Percentiles rank a stretch among this genome's conserved stretches.
Conservation (phyloP, 2,113 vertebrate species). For the Hyla sarda region DNA sequence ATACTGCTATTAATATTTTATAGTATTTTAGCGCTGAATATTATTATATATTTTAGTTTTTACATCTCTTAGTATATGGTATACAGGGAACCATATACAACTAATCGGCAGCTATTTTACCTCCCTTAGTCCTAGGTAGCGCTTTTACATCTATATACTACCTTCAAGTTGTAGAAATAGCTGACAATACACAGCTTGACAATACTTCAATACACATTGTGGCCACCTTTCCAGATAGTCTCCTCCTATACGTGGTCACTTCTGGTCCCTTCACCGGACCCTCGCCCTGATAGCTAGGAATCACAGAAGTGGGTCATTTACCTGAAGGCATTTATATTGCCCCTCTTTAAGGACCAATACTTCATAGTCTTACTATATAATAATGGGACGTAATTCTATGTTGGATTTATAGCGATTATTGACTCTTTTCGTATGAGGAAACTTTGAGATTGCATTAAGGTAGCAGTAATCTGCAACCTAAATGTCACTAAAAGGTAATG, state of each 20-base stretch:
- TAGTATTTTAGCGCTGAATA: no score
- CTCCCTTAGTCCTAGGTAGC: no score
- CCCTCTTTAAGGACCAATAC: no score
- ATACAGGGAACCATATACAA: no score
- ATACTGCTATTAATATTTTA: no score
- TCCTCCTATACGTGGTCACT: not conserved
- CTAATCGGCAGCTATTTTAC: no score
- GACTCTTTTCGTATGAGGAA: not conserved
- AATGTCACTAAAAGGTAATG: not conserved
- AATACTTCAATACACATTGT: not conserved
- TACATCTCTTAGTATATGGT: no score
- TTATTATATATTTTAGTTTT: no score
- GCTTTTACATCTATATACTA: no score
- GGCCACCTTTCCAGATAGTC: not conserved
- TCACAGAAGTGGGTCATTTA: not conserved
- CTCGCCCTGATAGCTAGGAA: not conserved
- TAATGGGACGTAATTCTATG: not conserved
- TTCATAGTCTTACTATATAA: no score
- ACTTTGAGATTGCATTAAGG: not conserved
- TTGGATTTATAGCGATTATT: not conserved
- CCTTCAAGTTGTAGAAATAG: no score
- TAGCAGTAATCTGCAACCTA: not conserved
- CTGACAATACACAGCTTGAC: not conserved
- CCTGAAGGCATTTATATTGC: no score
- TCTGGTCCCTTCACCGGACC: not conserved